A percentile compares a stretch with the other conserved stretches of the same genome.
Conservation (phyloP, 1,140 invertebrate species). For the Leptoteleia sp. region DNA sequence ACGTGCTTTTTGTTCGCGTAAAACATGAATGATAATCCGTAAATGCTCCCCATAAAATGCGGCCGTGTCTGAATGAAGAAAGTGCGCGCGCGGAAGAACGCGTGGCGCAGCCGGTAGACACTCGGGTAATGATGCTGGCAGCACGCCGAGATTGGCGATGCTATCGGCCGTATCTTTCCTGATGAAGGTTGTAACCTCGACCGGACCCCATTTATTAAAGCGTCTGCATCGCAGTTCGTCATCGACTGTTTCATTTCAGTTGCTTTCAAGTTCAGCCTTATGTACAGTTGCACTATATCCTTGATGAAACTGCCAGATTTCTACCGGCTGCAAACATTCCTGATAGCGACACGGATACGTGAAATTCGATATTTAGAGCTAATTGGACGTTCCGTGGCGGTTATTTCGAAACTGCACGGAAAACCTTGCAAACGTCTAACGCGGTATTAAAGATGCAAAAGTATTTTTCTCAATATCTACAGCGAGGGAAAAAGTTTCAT, state of each 20-base stretch:
- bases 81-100: conserved; percentile 46
- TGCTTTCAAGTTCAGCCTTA: conserved; percentile 17
- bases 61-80: conserved; percentile 48
- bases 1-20: conserved; percentile 54
- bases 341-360: neutral
- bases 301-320: conserved; percentile 34
- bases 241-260: conserved; percentile 41
- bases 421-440: no score
- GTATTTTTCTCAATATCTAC: no score
- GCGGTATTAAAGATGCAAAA: no score
- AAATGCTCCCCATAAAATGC: conserved; percentile 54
- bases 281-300: conserved; percentile 29
- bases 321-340: conserved; percentile 5
- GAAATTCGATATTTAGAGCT: neutral
- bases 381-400: neutral
- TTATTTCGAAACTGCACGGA: neutral
- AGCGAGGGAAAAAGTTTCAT: no score
- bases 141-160: conserved; percentile 75
- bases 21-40: conserved; percentile 60
- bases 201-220: conserved; percentile 76
- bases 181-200: conserved; percentile 77
- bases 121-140: conserved; percentile 71
- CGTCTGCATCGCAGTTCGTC: conserved; percentile 65
- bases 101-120: conserved; percentile 68
- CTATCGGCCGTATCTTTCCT: conserved; percentile 74